Conservation (phyloP, 2,113 vertebrate species). For the Anarrhichthys ocellatus region DNA sequence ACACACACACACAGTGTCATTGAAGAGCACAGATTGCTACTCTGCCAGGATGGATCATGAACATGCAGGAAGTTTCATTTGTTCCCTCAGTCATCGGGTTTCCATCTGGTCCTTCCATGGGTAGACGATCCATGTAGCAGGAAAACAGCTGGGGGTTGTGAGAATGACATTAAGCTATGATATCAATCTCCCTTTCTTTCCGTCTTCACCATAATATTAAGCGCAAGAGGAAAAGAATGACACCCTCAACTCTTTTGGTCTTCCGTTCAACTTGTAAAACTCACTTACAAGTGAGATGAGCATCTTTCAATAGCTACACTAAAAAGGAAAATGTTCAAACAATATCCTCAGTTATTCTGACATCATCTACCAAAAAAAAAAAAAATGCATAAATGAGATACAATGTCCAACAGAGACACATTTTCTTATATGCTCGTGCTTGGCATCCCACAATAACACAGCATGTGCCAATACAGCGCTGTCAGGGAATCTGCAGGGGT, state of each 20-base stretch:
- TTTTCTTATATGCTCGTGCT: conserved; percentile 4
- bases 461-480: conserved; percentile 30
- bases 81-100: conserved; percentile 46
- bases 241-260: not conserved
- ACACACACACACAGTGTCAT: conserved; percentile 5
- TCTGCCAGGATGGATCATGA: conserved; percentile 39
- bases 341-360: not conserved
- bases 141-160: conserved; percentile 59
- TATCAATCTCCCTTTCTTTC: conserved; percentile 48
- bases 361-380: not conserved
- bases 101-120: conserved; percentile 70
- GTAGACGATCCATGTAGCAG: conserved; percentile 50
- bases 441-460: conserved; percentile 17
- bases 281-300: not conserved
- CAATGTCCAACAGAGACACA: not conserved
- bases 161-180: conserved; percentile 51
- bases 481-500: conserved; percentile 48
- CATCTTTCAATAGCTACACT: not conserved
- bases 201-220: conserved; percentile 14
- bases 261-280: not conserved
- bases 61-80: conserved; percentile 57
- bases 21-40: conserved; percentile 48
- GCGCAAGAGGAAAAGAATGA: not conserved
- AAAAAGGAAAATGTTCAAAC: not conserved
- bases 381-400: not conserved